A percentile compares a stretch with the other conserved stretches of the same genome.
These are phyloP conservation scores for Esox masquinongy DNA, from an alignment of 2,797 vertebrate genomes.

Conservation along the genomic window DNA sequence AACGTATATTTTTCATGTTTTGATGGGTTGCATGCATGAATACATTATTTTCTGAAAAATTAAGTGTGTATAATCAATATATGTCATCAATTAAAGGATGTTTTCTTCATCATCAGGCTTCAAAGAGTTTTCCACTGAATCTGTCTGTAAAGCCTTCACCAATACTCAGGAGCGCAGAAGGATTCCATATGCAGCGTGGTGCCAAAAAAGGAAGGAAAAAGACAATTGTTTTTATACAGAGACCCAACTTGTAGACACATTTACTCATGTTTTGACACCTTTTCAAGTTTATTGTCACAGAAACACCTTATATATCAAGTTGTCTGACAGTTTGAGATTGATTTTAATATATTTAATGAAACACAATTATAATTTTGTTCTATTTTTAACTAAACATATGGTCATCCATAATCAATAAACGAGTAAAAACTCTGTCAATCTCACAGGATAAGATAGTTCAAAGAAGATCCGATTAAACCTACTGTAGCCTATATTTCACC, in stretches of 20 bases:
- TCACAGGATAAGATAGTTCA: constrained; percentile 12
- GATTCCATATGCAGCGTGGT: constrained; percentile 3
- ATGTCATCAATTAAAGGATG: too few species aligned
- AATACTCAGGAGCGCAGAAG: constrained; percentile 20
- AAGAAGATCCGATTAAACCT: constrained; percentile 1
- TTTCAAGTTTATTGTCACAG: not conserved
- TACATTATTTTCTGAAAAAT: too few species aligned
- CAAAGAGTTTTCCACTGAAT: constrained; percentile 4
- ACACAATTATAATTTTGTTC: not conserved
- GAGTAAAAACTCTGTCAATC: not conserved
- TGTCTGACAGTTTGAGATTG: not conserved
- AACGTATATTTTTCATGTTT: too few species aligned
- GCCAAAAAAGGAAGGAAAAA: not conserved
- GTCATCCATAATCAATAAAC: not conserved
- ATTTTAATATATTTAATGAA: not conserved
- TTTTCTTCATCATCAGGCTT: constrained; percentile 4
- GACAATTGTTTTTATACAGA: not conserved
- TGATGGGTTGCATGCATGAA: too few species aligned
- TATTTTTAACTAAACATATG: not conserved
- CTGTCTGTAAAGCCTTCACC: not conserved
- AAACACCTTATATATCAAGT: not conserved
- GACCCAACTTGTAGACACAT: not conserved
- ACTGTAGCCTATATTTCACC: constrained; percentile 4
- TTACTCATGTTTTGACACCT: not conserved
- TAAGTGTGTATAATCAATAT: too few species aligned